These are phyloP conservation scores for Stenopsyche tienmushanensis DNA, from an alignment of 1,140 invertebrate genomes.

Conservation along the genomic window DNA sequence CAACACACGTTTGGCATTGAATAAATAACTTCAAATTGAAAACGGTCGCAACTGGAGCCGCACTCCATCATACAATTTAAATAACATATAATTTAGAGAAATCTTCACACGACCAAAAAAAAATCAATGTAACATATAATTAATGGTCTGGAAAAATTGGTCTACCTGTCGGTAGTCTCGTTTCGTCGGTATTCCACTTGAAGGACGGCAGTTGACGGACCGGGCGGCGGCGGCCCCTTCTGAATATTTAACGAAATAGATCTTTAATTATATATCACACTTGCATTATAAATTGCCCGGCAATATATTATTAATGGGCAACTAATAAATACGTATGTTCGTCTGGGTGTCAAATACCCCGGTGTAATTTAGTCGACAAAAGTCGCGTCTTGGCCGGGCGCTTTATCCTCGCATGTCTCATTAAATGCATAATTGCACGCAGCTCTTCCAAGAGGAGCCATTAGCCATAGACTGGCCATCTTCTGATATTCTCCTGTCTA, in stretches of 20 bases:
- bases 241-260: constrained; percentile 1
- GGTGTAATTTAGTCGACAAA: neutral
- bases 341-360: neutral
- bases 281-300: neutral
- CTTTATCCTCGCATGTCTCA: neutral
- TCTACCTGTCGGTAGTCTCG: neutral
- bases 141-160: constrained; percentile 7
- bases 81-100: constrained; percentile 5
- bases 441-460: no score
- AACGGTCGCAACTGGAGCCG: no score
- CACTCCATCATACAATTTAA: neutral
- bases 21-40: no score
- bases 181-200: neutral
- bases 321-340: constrained; percentile 1
- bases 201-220: neutral
- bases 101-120: neutral
- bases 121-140: neutral
- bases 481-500: no score
- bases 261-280: constrained; percentile 10
- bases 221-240: neutral
- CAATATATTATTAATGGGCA: neutral
- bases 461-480: no score
- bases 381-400: neutral
- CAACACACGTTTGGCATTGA: neutral
- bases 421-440: constrained; percentile 8